Evolutionary conservation across 2,888 invertebrate genomes (phyloP), one percentile per base, ranked within the genome.

Genomic region (Gisinianus flammeolus): DNA sequence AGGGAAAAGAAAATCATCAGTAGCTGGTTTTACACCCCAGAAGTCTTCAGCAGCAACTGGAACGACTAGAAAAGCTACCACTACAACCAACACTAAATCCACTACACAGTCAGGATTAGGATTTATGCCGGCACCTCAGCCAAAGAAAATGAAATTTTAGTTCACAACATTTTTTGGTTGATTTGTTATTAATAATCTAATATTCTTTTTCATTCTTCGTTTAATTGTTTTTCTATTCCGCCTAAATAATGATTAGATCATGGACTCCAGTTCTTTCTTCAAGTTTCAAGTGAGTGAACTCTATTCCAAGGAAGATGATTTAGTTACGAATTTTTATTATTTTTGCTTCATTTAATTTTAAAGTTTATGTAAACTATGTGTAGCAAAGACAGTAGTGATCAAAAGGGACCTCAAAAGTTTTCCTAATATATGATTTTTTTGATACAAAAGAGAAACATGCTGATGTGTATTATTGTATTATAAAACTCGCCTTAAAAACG

Each of bases 91-190:
- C 12, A 30, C 22, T 12, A 16, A 19, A 30, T 33, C 67, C 1
- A 26, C 64, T 16, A 1, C 56, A n/a, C 19, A 12, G 72, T 19
- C n/a, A 33, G 66, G 44, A 8, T 31, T 77, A 16, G 72, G 66
- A 2, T 72, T 77, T 52, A n/a, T 77, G 28, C 71, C 72, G 19
- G 33, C 52, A 2, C 77, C 77, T 22, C 75, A 75, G 44, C 77
- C 71, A 8, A 76, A 76, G 33, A 69, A 76, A 54, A 26, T 54
- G 26, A 67, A 76, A 31, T 76, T 69, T 31, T 76, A 76, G 31
- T 2, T 8, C 22, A 19, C 4, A 44, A 44, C 52, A 10, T 44
- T 44, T 44, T 19, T 44, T 12, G 19, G 19, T 8, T 44, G 52
- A n/a, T 44, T 44, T 19, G 52, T 44, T 8, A 44, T n/a, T n/a